A percentile compares a stretch with the other conserved stretches of the same genome.
These are phyloP conservation scores for Metopolophium dirhodum DNA, from an alignment of 1,140 invertebrate genomes.

Conservation along the genomic window DNA sequence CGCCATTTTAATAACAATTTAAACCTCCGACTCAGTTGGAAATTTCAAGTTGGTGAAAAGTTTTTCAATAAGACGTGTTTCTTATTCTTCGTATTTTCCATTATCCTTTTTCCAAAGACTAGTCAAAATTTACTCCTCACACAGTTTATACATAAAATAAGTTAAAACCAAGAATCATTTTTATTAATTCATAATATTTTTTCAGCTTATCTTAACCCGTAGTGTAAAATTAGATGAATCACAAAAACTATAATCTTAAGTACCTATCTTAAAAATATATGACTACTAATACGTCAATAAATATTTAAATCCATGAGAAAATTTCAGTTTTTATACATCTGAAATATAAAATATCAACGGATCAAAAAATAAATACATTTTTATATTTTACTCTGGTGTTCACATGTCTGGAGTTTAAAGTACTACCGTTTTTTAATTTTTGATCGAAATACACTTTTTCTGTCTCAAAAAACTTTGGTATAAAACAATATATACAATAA, in stretches of 20 bases:
- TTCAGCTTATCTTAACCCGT: not conserved
- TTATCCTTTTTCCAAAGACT: not conserved
- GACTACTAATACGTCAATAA: not conserved
- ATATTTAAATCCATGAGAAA: not conserved
- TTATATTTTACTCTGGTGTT: not conserved
- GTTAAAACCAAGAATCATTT: not conserved
- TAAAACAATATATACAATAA: not conserved
- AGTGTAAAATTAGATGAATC: not conserved
- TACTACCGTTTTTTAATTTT: not conserved
- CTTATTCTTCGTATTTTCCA: not conserved
- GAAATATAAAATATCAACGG: not conserved
- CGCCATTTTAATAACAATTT: constrained; percentile 49
- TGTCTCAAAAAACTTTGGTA: not conserved
- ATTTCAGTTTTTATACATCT: not conserved
- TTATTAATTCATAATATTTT: not conserved
- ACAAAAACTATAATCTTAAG: not conserved
- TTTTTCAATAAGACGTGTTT: constrained; percentile 51
- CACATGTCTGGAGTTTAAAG: not conserved
- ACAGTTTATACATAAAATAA: constrained; percentile 24
- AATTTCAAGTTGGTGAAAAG: constrained; percentile 38
- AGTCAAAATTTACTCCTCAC: not conserved
- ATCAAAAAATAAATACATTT: not conserved
- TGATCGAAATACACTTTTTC: not conserved
- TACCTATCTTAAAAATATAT: not conserved
- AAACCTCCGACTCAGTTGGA: constrained; percentile 3